Evolutionary conservation across 2,113 vertebrate species (phyloP), one percentile per base, ranked within the genome.

Genomic region (Phrynocephalus versicolor): DNA sequence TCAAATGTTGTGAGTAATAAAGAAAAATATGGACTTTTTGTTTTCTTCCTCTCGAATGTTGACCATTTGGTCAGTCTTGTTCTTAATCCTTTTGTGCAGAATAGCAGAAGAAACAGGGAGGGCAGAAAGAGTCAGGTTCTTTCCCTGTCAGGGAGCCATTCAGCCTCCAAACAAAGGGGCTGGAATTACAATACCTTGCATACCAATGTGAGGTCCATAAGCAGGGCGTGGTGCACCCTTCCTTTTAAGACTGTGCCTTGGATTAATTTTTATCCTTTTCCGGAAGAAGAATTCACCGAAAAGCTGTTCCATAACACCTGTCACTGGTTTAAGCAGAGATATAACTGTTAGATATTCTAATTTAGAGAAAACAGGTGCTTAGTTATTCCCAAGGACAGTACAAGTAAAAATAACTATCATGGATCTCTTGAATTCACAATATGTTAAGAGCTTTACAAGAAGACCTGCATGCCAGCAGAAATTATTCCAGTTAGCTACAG

Each of bases 1-100:
- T 65, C 87, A 84, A 82, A 65, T 79, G 1, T 73, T 88, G 81
- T 85, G 79, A 89, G 33, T 82, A 93, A 90, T 94, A 91, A 94
- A 94, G 72, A 82, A 86, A 82, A 88, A 87, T 51, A 70, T 1
- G 72, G 82, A 80, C 84, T 91, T 0, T 1, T 74, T 93, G 90
- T 3, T 1, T 86, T 85, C 71, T 30, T 7, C 73, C 65, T 25
- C 76, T n/a, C 1, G 73, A 89, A 76, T 73, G 33, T 85, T 2
- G 72, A 55, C 10, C 65, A 3, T 73, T 83, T 51, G 60, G 8
- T 84, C 88, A 79, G 19, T 13, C 65, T n/a, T 64, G n/a, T 76
- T 19, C 35, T 74, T 45, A 72, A 87, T 55, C 3, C 0, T 41
- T 84, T 64, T 1, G 84, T 85, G 87, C 81, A 69, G 10, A 25